Evolutionary conservation across 2,797 vertebrate genomes (phyloP).

Genomic region (Adelosebastes latens): DNA sequence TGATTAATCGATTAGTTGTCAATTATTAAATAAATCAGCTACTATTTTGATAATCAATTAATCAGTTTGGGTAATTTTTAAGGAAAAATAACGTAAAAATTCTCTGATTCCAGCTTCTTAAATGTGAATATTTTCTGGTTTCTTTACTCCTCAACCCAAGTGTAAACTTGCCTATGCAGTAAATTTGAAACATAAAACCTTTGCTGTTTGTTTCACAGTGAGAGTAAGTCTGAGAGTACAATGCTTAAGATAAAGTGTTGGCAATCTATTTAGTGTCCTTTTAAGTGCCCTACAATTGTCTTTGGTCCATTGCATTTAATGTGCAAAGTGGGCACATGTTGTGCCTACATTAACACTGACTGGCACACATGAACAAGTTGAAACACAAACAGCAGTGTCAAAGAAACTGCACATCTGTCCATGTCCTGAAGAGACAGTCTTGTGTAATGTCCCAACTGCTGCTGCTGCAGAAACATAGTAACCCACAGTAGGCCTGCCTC

Average conservation of each 20-base stretch:
- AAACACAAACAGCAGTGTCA: constrained; percentile 41
- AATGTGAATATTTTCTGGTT: too few species aligned
- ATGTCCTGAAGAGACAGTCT: constrained; percentile 15
- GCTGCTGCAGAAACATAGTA: constrained; percentile 17
- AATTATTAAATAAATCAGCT: too few species aligned
- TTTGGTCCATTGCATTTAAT: constrained; percentile 28
- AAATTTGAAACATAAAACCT: background rate
- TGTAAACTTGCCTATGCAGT: background rate
- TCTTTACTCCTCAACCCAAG: background rate
- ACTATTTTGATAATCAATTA: too few species aligned
- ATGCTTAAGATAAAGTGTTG: background rate
- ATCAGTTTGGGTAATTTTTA: too few species aligned
- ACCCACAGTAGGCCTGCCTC: background rate
- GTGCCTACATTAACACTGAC: constrained; percentile 6
- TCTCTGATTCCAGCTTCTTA: too few species aligned
- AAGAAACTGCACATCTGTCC: constrained; percentile 27
- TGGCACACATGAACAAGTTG: constrained; percentile 14
- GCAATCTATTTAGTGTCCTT: background rate
- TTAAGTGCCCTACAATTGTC: background rate
- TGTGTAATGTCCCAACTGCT: constrained; percentile 9
- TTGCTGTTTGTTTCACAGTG: background rate
- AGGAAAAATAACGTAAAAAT: too few species aligned
- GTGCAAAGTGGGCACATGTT: background rate
- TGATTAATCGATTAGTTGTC: too few species aligned
- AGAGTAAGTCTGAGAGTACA: background rate